Percentiles rank a stretch among this genome's conserved stretches.
These are phyloP conservation scores for Otolemur garnettii DNA, from an alignment of 2,113 vertebrate genomes.

Conservation along the genomic window DNA sequence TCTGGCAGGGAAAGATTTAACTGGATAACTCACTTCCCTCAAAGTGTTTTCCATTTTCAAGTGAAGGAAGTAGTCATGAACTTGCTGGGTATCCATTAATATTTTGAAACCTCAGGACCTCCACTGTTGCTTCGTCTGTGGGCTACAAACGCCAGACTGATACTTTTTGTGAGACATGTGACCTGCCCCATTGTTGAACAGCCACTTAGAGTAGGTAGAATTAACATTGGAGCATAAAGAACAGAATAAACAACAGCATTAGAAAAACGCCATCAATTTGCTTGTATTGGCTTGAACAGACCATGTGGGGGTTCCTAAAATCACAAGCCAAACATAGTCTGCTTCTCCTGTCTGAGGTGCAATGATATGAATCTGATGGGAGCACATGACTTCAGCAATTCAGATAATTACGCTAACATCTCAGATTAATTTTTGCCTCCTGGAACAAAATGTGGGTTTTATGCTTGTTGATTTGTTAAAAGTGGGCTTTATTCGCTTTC, in stretches of 20 bases:
- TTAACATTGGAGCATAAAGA: conserved; percentile 57
- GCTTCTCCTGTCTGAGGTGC: not conserved
- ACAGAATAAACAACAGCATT: conserved; percentile 64
- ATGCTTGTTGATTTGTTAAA: not conserved
- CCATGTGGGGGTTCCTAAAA: not conserved
- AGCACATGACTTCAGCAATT: not conserved
- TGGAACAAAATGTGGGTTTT: not conserved
- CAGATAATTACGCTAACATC: not conserved
- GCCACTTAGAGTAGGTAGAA: not conserved
- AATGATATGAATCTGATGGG: conserved; percentile 29
- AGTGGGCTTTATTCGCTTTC: not conserved
- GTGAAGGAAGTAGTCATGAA: not conserved
- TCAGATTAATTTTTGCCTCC: not conserved
- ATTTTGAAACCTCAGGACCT: not conserved
- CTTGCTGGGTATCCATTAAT: not conserved
- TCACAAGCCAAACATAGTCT: conserved; percentile 7
- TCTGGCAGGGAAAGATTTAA: conserved; percentile 39
- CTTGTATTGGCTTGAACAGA: conserved; percentile 27
- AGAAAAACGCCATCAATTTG: conserved; percentile 56
- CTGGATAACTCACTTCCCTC: not conserved
- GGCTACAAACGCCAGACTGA: no score
- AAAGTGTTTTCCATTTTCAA: conserved; percentile 16
- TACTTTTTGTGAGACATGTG: not conserved
- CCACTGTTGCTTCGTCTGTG: not conserved
- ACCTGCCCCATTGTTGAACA: fast-evolving